Conservation (phyloP, 2,797 vertebrate species). For the Catamblyrhynchus diadema region DNA sequence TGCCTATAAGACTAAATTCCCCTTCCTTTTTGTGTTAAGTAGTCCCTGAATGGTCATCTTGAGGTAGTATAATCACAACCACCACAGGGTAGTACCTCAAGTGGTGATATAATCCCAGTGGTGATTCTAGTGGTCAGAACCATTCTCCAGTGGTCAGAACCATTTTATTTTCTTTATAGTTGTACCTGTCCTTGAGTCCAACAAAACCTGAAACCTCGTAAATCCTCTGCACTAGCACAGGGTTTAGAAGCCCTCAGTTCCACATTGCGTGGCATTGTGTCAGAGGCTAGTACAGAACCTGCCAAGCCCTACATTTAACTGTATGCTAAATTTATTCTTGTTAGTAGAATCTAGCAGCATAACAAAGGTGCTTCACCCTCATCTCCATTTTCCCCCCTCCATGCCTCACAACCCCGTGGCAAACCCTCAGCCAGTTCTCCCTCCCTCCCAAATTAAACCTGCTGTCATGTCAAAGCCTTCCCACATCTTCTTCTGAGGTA, state of each 20-base stretch:
- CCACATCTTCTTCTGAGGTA: not conserved
- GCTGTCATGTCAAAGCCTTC: not conserved
- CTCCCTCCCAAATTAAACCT: not conserved
- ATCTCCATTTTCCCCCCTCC: not conserved
- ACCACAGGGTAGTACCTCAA: too few species aligned
- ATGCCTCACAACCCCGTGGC: not conserved
- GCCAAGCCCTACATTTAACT: not conserved
- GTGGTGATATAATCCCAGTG: not conserved
- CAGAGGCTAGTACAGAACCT: not conserved
- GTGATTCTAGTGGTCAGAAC: not conserved
- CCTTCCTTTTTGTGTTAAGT: not conserved
- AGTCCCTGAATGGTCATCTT: not conserved
- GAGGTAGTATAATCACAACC: not conserved
- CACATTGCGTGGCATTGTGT: not conserved
- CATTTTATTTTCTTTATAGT: not conserved
- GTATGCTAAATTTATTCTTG: constrained; percentile 36
- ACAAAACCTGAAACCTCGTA: not conserved
- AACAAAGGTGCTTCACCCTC: not conserved
- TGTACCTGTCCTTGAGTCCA: not conserved
- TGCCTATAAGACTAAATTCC: not conserved
- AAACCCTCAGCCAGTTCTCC: not conserved
- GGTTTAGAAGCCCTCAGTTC: not conserved
- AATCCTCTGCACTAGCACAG: not conserved
- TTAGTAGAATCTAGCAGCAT: not conserved
- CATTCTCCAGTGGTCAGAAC: not conserved